These are phyloP conservation scores for Tubulanus polymorphus DNA, from an alignment of 2,888 invertebrate genomes.

Conservation along the genomic window DNA sequence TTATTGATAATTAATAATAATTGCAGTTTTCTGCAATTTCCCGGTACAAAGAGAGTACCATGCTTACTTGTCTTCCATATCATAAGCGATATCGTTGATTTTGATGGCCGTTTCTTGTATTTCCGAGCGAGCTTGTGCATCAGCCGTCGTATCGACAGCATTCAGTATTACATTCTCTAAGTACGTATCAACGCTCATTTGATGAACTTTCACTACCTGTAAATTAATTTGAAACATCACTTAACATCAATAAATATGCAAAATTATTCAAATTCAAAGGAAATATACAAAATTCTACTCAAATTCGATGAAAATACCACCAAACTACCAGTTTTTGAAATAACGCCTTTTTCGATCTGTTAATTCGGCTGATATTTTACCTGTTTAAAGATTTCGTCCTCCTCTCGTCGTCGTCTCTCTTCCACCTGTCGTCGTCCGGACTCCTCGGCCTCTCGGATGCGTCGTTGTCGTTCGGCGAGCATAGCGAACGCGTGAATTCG, in stretches of 20 bases:
- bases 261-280: too few relatives aligned
- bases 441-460: constrained; percentile 74
- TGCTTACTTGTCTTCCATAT: constrained; percentile 50
- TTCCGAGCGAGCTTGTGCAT: constrained; percentile 58
- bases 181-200: constrained; percentile 62
- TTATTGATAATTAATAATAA: neutral
- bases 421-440: constrained; percentile 75
- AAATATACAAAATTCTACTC: too few relatives aligned
- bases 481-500: constrained; percentile 74
- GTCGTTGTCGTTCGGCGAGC: constrained; percentile 72
- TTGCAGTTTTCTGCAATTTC: too few relatives aligned
- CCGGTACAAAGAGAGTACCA: neutral
- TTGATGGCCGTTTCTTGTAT: constrained; percentile 59
- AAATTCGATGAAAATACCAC: too few relatives aligned
- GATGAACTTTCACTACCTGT: constrained; percentile 61
- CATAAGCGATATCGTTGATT: constrained; percentile 60
- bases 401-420: constrained; percentile 66
- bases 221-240: neutral
- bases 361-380: constrained; percentile 27
- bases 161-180: constrained; percentile 63
- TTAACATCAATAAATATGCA: neutral
- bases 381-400: constrained; percentile 77
- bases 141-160: constrained; percentile 61
- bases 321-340: too few relatives aligned
- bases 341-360: too few relatives aligned